phyloP scores from a whole-genome alignment of 2,113 vertebrate genomes.

The Bombycilla garrulus region DNA sequence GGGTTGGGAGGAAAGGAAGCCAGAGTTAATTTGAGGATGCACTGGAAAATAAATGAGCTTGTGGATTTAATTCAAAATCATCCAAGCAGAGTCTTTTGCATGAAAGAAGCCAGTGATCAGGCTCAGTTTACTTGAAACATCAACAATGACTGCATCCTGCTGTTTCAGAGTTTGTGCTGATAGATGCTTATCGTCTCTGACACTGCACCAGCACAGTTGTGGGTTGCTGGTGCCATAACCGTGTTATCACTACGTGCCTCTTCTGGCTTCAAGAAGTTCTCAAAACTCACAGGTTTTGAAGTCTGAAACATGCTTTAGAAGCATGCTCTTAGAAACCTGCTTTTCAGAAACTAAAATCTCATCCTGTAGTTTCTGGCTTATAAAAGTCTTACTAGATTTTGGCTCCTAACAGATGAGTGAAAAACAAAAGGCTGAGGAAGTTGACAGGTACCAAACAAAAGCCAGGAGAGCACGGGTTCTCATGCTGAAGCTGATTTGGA shows the following conservation, averaged over 20 bases:
- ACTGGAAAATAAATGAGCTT: constrained; percentile 74
- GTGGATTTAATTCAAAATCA: constrained; percentile 74
- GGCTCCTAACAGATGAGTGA: background rate
- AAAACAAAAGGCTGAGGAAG: background rate
- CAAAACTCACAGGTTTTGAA: background rate
- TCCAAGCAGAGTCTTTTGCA: constrained; percentile 72
- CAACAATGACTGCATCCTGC: constrained; percentile 57
- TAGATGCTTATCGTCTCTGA: constrained; percentile 62
- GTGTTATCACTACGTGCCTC: accelerated
- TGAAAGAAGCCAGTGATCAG: constrained; percentile 64
- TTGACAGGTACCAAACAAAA: background rate
- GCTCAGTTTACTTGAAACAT: constrained; percentile 55
- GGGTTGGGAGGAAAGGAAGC: constrained; percentile 14
- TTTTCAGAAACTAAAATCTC: background rate
- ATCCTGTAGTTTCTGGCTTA: background rate
- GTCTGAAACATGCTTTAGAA: too few species aligned
- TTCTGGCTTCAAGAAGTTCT: background rate
- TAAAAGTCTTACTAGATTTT: background rate
- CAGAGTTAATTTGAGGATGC: constrained; percentile 71
- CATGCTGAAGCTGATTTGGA: background rate
- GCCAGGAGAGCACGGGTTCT: background rate
- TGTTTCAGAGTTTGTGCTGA: constrained; percentile 69
- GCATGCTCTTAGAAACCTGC: background rate
- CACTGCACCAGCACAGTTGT: background rate
- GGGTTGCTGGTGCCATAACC: background rate